Conservation (phyloP, 2,113 vertebrate species). For the Philantomba maxwellii region DNA sequence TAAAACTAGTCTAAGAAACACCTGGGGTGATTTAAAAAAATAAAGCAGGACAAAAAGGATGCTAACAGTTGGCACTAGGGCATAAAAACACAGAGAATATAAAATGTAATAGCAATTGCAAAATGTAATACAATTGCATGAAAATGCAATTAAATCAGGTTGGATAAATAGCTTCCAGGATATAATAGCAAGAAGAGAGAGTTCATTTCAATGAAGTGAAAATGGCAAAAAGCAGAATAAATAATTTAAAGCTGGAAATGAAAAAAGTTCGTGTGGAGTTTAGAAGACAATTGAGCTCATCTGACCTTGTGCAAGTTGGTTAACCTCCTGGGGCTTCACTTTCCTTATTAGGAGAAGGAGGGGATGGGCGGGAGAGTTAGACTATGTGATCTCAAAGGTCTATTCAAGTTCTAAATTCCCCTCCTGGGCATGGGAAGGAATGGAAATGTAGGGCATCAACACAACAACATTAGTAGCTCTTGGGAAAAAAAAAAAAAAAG, state of each 20-base stretch:
- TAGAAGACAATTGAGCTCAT: constrained; percentile 68
- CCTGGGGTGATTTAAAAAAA: constrained; percentile 61
- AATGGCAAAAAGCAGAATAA: constrained; percentile 64
- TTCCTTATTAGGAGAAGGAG: constrained; percentile 51
- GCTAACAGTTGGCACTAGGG: constrained; percentile 58
- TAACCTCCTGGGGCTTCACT: constrained; percentile 60
- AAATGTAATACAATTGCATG: constrained; percentile 67
- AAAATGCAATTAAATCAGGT: constrained; percentile 74
- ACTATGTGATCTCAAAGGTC: constrained; percentile 52
- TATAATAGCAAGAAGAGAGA: constrained; percentile 66
- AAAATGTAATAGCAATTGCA: constrained; percentile 70
- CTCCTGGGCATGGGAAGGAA: constrained; percentile 41
- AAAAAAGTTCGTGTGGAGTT: constrained; percentile 63
- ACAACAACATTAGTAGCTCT: constrained; percentile 38
- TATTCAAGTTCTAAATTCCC: constrained; percentile 57
- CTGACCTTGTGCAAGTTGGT: constrained; percentile 60
- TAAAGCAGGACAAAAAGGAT: constrained; percentile 58
- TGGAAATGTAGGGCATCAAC: constrained; percentile 59
- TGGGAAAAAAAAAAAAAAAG: neutral
- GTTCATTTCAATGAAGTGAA: constrained; percentile 74
- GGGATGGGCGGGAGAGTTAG: neutral
- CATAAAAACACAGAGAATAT: constrained; percentile 67
- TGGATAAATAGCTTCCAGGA: constrained; percentile 74
- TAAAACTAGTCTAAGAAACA: constrained; percentile 51
- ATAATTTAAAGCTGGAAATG: constrained; percentile 73